Conservation (phyloP, 2,888 invertebrate species). For the Petrolisthes manimaculis region DNA sequence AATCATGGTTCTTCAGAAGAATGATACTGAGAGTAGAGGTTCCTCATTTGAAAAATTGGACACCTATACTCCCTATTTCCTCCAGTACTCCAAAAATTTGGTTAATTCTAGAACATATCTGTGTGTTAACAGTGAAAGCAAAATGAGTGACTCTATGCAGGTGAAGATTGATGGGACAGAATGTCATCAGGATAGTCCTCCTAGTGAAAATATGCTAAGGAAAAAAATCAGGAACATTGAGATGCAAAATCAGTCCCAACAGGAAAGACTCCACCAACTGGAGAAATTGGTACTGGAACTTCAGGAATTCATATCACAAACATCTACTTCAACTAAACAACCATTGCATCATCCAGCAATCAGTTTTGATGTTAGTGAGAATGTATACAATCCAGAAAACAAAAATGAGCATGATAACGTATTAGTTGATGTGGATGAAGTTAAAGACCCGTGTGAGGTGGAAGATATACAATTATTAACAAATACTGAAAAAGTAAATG, state of each 20-base stretch:
- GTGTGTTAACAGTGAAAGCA: neutral
- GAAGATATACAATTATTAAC: neutral
- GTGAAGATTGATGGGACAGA: neutral
- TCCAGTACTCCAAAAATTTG: too few species aligned
- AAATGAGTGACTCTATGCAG: neutral
- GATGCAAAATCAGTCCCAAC: slow-evolving; percentile 44
- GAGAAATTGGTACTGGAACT: slow-evolving; percentile 53
- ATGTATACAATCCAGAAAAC: neutral
- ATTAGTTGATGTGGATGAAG: too few species aligned
- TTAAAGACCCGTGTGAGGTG: neutral
- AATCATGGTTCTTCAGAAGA: neutral
- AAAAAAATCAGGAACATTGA: slow-evolving; percentile 45
- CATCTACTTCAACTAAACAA: neutral
- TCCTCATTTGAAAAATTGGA: neutral
- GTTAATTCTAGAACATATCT: neutral
- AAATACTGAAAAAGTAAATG: neutral
- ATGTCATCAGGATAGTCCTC: neutral
- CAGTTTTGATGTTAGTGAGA: neutral
- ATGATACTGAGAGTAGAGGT: neutral
- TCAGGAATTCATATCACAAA: neutral
- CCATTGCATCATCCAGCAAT: neutral
- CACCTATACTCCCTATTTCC: too few species aligned
- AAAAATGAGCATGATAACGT: too few species aligned
- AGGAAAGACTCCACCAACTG: slow-evolving; percentile 42
- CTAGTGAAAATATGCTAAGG: slow-evolving; percentile 32